A percentile compares a stretch with the other conserved stretches of the same genome.
phyloP scores from a whole-genome alignment of 2,797 vertebrate species.

The Myiothlypis chrysogaster region DNA sequence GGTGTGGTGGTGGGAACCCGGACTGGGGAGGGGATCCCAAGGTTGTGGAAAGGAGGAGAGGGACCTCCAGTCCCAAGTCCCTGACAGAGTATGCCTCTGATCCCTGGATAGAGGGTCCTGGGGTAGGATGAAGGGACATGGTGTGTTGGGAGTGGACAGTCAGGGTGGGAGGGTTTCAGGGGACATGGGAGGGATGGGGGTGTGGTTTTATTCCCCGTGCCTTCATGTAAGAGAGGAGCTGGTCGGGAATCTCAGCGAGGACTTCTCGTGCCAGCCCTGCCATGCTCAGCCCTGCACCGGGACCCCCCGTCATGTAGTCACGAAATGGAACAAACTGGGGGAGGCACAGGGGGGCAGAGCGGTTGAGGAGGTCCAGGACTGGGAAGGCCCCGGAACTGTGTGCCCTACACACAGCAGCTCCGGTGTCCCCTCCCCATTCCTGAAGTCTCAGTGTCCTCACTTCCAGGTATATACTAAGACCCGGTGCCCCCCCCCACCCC shows the following conservation, averaged over 20 bases:
- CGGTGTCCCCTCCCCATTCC: background rate
- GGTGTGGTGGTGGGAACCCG: background rate
- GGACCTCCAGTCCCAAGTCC: background rate
- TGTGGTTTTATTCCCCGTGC: conserved; percentile 89
- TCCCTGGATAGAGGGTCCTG: background rate
- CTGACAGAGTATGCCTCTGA: background rate
- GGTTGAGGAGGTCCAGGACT: background rate
- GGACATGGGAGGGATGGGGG: conserved; percentile 73
- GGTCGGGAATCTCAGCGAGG: conserved; percentile 93
- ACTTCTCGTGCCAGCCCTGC: conserved; percentile 92
- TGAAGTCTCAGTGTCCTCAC: background rate
- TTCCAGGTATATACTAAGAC: background rate
- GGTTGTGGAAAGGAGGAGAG: background rate
- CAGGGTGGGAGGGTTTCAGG: background rate
- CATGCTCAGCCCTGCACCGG: conserved; percentile 93
- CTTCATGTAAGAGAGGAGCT: conserved; percentile 97
- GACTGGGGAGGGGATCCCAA: background rate
- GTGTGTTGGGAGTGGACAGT: background rate
- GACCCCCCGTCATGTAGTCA: conserved; percentile 91
- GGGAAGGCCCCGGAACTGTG: fast-evolving
- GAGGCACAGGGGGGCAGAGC: background rate
- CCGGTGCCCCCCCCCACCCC: background rate
- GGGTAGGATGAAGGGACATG: background rate
- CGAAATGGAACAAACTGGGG: conserved; percentile 92
- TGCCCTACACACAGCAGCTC: background rate